phyloP scores from a whole-genome alignment of 2,113 vertebrate species.

The Synodontis membranacea region DNA sequence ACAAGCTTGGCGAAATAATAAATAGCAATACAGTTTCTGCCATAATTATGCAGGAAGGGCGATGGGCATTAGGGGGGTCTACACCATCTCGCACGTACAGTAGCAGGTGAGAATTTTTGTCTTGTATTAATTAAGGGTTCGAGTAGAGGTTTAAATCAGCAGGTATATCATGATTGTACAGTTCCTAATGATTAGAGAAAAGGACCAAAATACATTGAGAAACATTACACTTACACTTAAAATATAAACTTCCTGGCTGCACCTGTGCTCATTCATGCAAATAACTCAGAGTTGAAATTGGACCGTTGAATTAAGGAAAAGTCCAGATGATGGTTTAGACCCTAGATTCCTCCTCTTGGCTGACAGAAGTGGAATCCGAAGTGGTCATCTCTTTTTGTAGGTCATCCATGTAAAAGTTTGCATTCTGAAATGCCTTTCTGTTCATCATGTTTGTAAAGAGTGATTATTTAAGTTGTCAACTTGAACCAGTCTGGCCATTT shows the following conservation, averaged over 20 bases:
- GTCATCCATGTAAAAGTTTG: not conserved
- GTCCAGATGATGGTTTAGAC: not conserved
- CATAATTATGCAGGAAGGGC: not conserved
- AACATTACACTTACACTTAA: not conserved
- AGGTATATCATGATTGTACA: not conserved
- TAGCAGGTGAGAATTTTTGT: not conserved
- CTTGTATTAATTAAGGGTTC: not conserved
- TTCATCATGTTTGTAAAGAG: not conserved
- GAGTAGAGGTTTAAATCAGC: not conserved
- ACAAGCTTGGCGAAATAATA: not conserved
- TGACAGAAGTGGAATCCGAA: not conserved
- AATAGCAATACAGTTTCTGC: not conserved
- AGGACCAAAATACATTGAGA: not conserved
- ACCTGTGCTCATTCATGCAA: not conserved
- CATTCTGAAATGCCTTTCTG: not conserved
- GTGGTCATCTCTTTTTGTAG: not conserved
- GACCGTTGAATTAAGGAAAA: not conserved
- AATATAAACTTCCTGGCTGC: not conserved
- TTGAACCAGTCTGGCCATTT: not conserved
- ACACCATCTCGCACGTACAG: not conserved
- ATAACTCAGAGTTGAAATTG: not conserved
- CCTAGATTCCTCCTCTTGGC: not conserved
- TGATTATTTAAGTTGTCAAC: not conserved
- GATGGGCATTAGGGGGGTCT: not conserved
- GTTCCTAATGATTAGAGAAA: not conserved